Evolutionary conservation across 2,113 vertebrate species (phyloP), one percentile per base, ranked within the genome.

Genomic region (Pogonocichla stellata): DNA sequence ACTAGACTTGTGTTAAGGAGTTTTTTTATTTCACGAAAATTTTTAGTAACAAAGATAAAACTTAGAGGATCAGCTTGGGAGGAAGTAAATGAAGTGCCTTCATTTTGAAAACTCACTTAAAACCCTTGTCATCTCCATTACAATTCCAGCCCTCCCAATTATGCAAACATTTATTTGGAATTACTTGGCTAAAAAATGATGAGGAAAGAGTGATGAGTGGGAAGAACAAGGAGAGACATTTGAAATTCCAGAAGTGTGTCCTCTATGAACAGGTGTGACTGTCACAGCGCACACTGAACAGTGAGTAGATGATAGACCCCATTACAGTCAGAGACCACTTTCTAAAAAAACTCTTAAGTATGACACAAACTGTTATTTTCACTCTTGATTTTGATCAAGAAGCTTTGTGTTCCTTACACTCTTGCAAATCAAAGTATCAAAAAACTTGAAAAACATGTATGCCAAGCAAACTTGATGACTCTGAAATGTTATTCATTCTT

Each of bases 221-320:
- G 34, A 74, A 60, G 1, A 29, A 69, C 18, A 26, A 31, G 19
- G 14, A 84, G 23, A 77, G 24, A 65, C 16, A 54, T 62, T 11
- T 77, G n/a, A 73, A 89, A 65, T 60, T 75, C n/a, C 53, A n/a
- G 34, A 75, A 56, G 13, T 2, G 1, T 38, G 14, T 79, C 33
- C 53, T 82, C 34, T 80, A 31, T 33, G 43, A 72, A 50, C 25
- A 83, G 36, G 13, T 45, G n/a, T 31, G 23, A 64, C 23, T 19
- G n/a, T 15, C 33, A 29, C 20, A 56, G 34, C 1, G 1, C 33
- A 62, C 38, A 43, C 11, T 4, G 6, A 66, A 31, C 5, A 36
- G 18, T 11, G 17, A 25, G 8, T 38, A 12, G 12, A 47, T 7
- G 3, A 31, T 8, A 36, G 3, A 36, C 2, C 10, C 5, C 3